Conservation (phyloP, 2,113 vertebrate genomes). For the Gadus chalcogrammus region DNA sequence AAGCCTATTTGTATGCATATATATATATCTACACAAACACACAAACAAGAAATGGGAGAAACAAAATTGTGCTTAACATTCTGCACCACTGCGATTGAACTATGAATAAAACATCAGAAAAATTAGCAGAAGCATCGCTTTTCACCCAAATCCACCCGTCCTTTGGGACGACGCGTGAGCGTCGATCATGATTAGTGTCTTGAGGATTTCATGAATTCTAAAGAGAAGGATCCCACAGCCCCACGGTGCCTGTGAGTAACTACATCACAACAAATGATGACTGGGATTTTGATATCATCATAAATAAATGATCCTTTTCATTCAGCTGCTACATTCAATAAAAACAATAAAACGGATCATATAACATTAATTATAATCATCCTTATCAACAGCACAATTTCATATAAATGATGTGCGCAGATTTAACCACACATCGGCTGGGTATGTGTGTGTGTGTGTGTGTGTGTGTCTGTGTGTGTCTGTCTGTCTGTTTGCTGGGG, state of each 20-base stretch:
- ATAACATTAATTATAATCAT: too few species aligned
- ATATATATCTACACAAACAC: neutral
- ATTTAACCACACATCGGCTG: too few species aligned
- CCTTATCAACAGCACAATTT: too few species aligned
- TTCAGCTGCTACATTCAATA: too few species aligned
- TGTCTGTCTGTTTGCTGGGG: too few species aligned
- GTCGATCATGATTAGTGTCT: neutral
- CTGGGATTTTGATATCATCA: too few species aligned
- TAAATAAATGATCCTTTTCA: too few species aligned
- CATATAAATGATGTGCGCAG: too few species aligned
- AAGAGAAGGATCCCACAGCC: neutral
- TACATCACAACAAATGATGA: too few species aligned
- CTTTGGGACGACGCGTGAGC: neutral
- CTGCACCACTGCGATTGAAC: neutral
- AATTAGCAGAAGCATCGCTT: neutral
- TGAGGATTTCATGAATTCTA: neutral
- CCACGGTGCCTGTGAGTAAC: neutral
- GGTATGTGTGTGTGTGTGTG: too few species aligned
- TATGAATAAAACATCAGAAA: conserved; percentile 26
- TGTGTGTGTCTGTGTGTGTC: too few species aligned
- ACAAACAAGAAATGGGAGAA: neutral
- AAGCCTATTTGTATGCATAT: neutral
- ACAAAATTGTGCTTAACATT: conserved; percentile 9
- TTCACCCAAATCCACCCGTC: conserved; percentile 4
- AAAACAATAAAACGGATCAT: too few species aligned